A percentile compares a stretch with the other conserved stretches of the same genome.
Conservation (phyloP, 2,888 invertebrate species). For the Netelia virgata region DNA sequence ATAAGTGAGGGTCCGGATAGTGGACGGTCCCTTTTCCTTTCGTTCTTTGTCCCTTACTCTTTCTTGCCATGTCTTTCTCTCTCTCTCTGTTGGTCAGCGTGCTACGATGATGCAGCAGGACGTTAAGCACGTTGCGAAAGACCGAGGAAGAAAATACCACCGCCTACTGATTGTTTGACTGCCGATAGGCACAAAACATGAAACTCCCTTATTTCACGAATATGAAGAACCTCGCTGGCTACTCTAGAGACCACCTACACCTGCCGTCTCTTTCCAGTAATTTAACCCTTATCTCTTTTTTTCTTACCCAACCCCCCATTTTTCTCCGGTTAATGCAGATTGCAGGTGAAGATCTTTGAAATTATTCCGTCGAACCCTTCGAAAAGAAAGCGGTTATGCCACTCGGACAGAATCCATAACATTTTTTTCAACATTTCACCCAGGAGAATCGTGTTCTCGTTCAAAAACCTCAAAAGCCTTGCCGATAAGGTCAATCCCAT, state of each 20-base stretch:
- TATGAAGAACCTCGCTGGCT: conserved; percentile 39
- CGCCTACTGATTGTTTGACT: conserved; percentile 60
- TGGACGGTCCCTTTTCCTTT: conserved; percentile 32
- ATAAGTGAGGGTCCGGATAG: conserved; percentile 78
- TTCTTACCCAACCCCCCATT: conserved; percentile 59
- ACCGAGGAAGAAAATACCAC: conserved; percentile 53
- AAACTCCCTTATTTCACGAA: conserved; percentile 49
- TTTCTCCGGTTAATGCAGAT: conserved; percentile 73
- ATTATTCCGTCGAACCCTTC: conserved; percentile 25
- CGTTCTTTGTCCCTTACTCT: not conserved
- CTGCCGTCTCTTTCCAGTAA: conserved; percentile 76
- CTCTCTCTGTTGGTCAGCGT: conserved; percentile 13
- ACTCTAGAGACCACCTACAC: conserved; percentile 82
- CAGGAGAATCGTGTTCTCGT: not conserved
- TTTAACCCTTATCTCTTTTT: conserved; percentile 72
- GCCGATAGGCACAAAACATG: conserved; percentile 48
- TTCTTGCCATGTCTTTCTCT: not conserved
- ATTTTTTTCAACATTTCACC: not conserved
- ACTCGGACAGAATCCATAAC: not conserved
- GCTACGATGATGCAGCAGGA: conserved; percentile 22
- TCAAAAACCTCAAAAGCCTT: not conserved
- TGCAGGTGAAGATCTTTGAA: conserved; percentile 73
- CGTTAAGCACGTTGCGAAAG: conserved; percentile 48
- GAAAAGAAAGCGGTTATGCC: conserved; percentile 58
- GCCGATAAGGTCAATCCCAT: conserved; percentile 4